Evolutionary conservation across 2,888 invertebrate species (phyloP).

Genomic region (Abscondita cerata): DNA sequence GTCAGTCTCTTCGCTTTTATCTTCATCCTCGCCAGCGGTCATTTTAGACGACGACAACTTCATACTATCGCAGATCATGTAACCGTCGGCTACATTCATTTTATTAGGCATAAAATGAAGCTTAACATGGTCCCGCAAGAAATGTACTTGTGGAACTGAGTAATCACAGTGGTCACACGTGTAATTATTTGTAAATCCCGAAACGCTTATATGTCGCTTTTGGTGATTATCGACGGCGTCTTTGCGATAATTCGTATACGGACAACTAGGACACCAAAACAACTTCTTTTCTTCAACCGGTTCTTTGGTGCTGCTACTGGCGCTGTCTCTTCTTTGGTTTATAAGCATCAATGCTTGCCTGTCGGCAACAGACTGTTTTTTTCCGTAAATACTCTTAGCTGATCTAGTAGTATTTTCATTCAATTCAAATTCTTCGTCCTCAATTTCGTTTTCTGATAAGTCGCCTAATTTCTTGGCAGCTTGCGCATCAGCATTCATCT

Average conservation of each 20-base stretch:
- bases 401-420: constrained; percentile 19
- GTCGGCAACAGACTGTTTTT: constrained; percentile 66
- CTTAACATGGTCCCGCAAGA: constrained; percentile 79
- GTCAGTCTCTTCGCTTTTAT: constrained; percentile 34
- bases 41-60: constrained; percentile 64
- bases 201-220: constrained; percentile 72
- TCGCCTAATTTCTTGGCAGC: constrained; percentile 61
- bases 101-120: constrained; percentile 74
- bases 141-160: constrained; percentile 75
- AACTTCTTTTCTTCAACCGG: constrained; percentile 66
- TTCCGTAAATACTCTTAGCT: constrained; percentile 46
- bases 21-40: constrained; percentile 48
- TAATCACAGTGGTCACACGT: constrained; percentile 86
- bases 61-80: constrained; percentile 66
- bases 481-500: constrained; percentile 71
- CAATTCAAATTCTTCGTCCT: constrained; percentile 49
- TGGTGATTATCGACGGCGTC: constrained; percentile 79
- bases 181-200: constrained; percentile 65
- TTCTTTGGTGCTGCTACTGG: constrained; percentile 56
- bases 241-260: constrained; percentile 76
- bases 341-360: constrained; percentile 67
- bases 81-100: constrained; percentile 65
- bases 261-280: constrained; percentile 79
- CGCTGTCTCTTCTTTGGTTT: constrained; percentile 63
- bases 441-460: constrained; percentile 50